Evolutionary conservation across 2,113 vertebrate species (phyloP).

Genomic region (Larimichthys polyactis): DNA sequence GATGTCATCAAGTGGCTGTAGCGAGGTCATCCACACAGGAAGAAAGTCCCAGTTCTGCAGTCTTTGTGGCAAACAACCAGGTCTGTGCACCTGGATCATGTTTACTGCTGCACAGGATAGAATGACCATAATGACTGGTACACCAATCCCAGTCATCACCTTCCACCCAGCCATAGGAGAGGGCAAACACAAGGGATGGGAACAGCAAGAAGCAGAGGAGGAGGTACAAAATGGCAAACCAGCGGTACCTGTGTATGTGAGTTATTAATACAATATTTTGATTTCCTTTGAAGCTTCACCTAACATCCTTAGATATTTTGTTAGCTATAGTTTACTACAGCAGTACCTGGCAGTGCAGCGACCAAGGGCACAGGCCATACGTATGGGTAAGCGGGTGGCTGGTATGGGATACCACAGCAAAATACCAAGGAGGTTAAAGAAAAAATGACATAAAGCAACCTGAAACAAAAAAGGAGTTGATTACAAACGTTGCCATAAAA

Average conservation of each 20-base stretch:
- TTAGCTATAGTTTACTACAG: too few relatives aligned
- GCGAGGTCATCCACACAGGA: constrained; percentile 89
- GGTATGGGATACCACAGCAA: constrained; percentile 91
- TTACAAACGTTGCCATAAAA: not conserved
- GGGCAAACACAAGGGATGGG: constrained; percentile 87
- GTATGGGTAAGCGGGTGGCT: constrained; percentile 87
- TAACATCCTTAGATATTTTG: not conserved
- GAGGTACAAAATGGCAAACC: constrained; percentile 91
- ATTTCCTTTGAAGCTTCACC: not conserved
- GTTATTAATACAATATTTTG: not conserved
- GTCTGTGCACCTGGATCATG: constrained; percentile 82
- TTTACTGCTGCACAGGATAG: constrained; percentile 82
- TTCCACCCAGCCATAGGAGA: constrained; percentile 91
- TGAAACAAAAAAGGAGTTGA: constrained; percentile 51
- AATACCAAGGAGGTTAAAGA: constrained; percentile 92
- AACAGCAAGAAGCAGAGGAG: constrained; percentile 89
- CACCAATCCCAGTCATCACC: constrained; percentile 85
- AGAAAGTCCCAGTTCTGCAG: constrained; percentile 91
- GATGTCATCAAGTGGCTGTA: constrained; percentile 87
- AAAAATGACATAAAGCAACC: constrained; percentile 92
- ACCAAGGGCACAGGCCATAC: constrained; percentile 88
- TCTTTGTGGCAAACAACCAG: constrained; percentile 81
- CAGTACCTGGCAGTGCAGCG: constrained; percentile 85
- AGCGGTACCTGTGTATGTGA: constrained; percentile 83
- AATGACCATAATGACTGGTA: constrained; percentile 82